phyloP scores from a whole-genome alignment of 2,113 vertebrate genomes.

The Eulacestoma nigropectus region DNA sequence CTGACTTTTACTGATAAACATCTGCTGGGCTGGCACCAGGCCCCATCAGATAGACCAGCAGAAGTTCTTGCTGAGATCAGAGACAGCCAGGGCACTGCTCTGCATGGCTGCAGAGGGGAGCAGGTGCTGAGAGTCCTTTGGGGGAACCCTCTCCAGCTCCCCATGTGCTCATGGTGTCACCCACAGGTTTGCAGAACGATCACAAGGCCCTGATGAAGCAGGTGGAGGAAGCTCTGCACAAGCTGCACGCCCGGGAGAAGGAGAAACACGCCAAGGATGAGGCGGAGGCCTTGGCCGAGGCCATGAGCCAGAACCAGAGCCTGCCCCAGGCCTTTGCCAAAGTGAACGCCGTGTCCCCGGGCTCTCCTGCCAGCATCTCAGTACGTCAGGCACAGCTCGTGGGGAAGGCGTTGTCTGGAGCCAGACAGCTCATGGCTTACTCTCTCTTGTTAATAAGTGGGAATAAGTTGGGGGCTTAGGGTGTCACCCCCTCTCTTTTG shows the following conservation, averaged over 20 bases:
- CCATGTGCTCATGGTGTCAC: not conserved
- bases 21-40: not conserved
- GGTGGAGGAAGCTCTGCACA: slow-evolving; percentile 92
- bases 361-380: slow-evolving; percentile 85
- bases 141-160: not conserved
- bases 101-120: fast-evolving
- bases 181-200: slow-evolving; percentile 91
- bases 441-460: not conserved
- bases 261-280: slow-evolving; percentile 81
- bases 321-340: slow-evolving; percentile 79
- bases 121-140: not conserved
- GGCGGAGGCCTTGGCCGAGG: slow-evolving; percentile 68
- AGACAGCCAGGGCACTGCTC: too few relatives aligned
- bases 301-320: slow-evolving; percentile 45
- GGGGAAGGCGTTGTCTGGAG: too few relatives aligned
- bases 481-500: fast-evolving
- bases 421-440: not conserved
- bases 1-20: not conserved
- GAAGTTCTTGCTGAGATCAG: not conserved
- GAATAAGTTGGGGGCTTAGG: not conserved
- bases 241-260: slow-evolving; percentile 85
- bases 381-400: slow-evolving; percentile 22
- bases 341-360: slow-evolving; percentile 80
- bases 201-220: slow-evolving; percentile 91
- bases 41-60: not conserved